Conservation (phyloP, 2,797 vertebrate genomes). For the Eremophila alpestris region DNA sequence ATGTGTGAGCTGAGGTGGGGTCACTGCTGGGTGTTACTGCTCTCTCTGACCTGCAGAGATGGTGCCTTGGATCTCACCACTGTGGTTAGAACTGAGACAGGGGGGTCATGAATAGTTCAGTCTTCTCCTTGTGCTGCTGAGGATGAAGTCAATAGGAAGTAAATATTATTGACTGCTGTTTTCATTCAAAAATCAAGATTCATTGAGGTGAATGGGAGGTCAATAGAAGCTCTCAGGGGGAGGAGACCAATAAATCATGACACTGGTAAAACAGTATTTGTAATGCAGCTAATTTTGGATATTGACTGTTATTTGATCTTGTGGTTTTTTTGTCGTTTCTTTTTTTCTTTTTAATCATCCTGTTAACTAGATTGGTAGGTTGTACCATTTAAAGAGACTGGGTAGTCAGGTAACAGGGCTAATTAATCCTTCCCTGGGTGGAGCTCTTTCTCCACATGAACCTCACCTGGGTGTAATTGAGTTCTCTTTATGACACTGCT, state of each 20-base stretch:
- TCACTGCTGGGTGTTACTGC: background rate
- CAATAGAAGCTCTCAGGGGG: constrained; percentile 37
- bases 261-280: constrained; percentile 51
- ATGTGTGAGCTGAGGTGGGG: background rate
- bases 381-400: background rate
- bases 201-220: constrained; percentile 68
- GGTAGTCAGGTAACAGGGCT: background rate
- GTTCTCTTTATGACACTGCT: background rate
- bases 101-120: constrained; percentile 59
- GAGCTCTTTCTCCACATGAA: background rate
- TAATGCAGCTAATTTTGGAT: constrained; percentile 12
- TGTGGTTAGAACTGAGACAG: background rate
- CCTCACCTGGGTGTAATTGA: background rate
- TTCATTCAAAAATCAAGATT: constrained; percentile 74
- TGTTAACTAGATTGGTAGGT: background rate
- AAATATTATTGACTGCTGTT: constrained; percentile 70
- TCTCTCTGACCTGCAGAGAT: background rate
- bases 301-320: background rate
- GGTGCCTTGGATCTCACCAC: background rate
- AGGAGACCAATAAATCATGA: constrained; percentile 53
- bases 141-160: constrained; percentile 57
- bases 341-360: background rate
- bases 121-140: constrained; percentile 14
- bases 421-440: background rate
- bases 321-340: background rate